Evolutionary conservation across 2,888 invertebrate species (phyloP).

Genomic region (Oscheius sp.): DNA sequence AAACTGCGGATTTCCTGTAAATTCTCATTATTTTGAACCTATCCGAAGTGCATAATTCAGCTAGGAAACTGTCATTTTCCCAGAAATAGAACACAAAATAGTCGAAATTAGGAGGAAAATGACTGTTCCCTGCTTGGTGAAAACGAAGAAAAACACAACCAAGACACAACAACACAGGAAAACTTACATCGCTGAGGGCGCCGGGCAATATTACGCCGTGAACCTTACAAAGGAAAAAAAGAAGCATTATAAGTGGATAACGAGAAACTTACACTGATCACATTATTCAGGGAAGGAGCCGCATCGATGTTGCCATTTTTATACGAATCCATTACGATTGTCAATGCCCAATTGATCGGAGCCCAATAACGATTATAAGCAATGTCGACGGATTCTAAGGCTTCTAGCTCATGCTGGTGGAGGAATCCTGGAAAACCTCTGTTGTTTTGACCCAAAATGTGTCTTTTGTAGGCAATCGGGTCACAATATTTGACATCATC

Average conservation of each 20-base stretch:
- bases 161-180: neutral
- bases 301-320: conserved; percentile 33
- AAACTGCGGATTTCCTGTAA: conserved; percentile 53
- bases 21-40: neutral
- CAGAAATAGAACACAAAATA: neutral
- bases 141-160: too few species aligned
- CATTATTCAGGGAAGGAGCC: conserved; percentile 28
- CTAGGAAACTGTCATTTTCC: neutral
- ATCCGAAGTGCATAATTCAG: neutral
- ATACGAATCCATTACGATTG: conserved; percentile 33
- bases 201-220: conserved; percentile 29
- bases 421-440: conserved; percentile 61
- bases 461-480: neutral
- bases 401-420: conserved; percentile 58
- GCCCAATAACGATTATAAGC: conserved; percentile 68
- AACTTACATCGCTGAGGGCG: conserved; percentile 32
- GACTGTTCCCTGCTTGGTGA: too few species aligned
- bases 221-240: conserved; percentile 7
- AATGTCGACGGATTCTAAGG: conserved; percentile 52
- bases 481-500: too few species aligned
- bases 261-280: conserved; percentile 24
- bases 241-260: neutral
- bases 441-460: neutral
- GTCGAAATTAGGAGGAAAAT: too few species aligned
- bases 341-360: conserved; percentile 67